Conservation (phyloP, 2,888 invertebrate species). For the Villa cingulata region DNA sequence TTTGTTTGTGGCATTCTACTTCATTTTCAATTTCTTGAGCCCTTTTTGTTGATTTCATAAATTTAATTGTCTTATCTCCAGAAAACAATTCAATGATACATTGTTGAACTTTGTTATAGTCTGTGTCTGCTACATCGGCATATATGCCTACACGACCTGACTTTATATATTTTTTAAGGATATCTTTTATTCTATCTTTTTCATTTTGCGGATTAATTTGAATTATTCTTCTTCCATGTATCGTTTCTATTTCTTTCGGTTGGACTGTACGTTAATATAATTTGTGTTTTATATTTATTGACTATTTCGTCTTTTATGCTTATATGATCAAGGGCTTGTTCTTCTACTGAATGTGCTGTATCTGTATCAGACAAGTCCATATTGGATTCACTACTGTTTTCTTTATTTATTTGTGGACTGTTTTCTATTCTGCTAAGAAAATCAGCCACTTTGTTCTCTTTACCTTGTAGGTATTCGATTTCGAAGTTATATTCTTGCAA, state of each 20-base stretch:
- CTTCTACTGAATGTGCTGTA: constrained; percentile 11
- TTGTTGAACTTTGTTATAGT: constrained; percentile 11
- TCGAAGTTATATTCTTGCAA: too few relatives aligned
- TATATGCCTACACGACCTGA: constrained; percentile 8
- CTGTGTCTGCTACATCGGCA: constrained; percentile 5
- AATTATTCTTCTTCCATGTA: constrained; percentile 10
- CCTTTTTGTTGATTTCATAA: constrained; percentile 4
- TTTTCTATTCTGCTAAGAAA: too few relatives aligned
- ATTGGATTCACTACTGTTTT: too few relatives aligned
- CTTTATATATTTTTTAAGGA: constrained; percentile 8
- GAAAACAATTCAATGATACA: too few relatives aligned
- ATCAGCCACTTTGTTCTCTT: constrained; percentile 13
- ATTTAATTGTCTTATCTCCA: too few relatives aligned
- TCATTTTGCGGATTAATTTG: constrained; percentile 6
- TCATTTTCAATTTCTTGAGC: constrained; percentile 8
- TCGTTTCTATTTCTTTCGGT: constrained; percentile 3
- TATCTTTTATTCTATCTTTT: constrained; percentile 5
- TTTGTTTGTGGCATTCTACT: too few relatives aligned
- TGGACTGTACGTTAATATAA: constrained; percentile 12
- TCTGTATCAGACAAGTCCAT: constrained; percentile 6
- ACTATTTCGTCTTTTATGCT: constrained; percentile 12
- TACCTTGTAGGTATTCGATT: constrained; percentile 12
- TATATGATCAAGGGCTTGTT: constrained; percentile 11
- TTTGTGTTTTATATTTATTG: constrained; percentile 13
- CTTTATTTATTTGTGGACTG: too few relatives aligned